Evolutionary conservation across 2,113 vertebrate species (phyloP).

Genomic region (Istiophorus platypterus): DNA sequence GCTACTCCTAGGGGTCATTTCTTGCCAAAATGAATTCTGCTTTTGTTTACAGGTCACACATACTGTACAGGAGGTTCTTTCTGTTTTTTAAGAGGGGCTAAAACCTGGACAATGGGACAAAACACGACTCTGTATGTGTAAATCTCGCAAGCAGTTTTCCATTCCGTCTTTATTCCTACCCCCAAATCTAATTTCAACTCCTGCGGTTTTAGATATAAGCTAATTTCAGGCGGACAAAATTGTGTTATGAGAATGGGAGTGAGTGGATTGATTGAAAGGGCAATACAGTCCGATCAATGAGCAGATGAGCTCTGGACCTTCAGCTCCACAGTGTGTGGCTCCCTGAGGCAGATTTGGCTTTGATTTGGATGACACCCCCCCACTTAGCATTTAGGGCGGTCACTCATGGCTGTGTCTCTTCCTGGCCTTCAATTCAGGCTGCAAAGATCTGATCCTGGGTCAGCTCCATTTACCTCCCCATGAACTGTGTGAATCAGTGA

Average conservation of each 20-base stretch:
- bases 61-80: conserved; percentile 3
- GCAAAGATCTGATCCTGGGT: conserved; percentile 15
- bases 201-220: conserved; percentile 48
- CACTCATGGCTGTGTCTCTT: conserved; percentile 49
- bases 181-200: conserved; percentile 38
- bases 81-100: not conserved
- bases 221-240: conserved; percentile 54
- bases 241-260: conserved; percentile 48
- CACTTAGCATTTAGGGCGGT: conserved; percentile 34
- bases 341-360: conserved; percentile 43
- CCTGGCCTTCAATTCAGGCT: not conserved
- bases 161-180: conserved; percentile 33
- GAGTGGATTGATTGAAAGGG: conserved; percentile 56
- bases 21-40: not conserved
- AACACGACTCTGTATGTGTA: conserved; percentile 33
- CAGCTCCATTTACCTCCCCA: not conserved
- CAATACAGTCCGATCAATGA: conserved; percentile 60
- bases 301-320: conserved; percentile 32
- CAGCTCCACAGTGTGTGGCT: conserved; percentile 13
- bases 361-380: conserved; percentile 35
- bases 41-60: conserved; percentile 32
- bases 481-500: conserved; percentile 13
- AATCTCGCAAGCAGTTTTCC: conserved; percentile 34
- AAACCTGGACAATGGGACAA: not conserved
- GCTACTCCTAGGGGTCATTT: conserved; percentile 31